A percentile compares a stretch with the other conserved stretches of the same genome.
Conservation (phyloP, 2,797 vertebrate genomes). For the Pseudotriccus pelzelni region DNA sequence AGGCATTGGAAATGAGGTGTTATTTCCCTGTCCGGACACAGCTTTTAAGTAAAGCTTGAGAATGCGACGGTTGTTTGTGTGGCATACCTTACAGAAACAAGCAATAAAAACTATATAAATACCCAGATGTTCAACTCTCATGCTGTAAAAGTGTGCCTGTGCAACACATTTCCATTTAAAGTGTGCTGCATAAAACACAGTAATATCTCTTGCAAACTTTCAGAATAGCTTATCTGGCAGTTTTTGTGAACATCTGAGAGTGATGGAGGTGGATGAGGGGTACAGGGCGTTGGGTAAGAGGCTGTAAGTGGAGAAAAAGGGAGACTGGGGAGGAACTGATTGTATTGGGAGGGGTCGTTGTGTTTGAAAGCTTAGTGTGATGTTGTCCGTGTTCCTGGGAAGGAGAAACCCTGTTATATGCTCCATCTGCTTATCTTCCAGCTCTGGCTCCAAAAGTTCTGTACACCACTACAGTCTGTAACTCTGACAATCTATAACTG, state of each 20-base stretch:
- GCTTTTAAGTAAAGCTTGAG: neutral
- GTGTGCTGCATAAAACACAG: neutral
- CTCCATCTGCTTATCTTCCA: neutral
- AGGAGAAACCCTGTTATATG: neutral
- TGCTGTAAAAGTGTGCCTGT: neutral
- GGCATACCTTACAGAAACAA: neutral
- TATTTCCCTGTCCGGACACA: neutral
- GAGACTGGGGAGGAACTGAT: neutral
- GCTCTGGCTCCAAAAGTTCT: neutral
- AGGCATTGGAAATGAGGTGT: neutral
- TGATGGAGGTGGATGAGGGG: fast-evolving
- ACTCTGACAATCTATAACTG: fast-evolving
- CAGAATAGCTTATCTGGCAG: neutral
- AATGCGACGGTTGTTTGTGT: neutral
- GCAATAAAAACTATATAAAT: neutral
- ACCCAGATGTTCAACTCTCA: neutral
- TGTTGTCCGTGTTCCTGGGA: fast-evolving
- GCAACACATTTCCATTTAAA: neutral
- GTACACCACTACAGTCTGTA: fast-evolving
- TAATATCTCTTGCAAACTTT: neutral
- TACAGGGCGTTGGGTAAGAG: neutral
- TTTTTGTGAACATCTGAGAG: neutral
- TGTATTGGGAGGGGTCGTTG: neutral
- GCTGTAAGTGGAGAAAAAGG: neutral
- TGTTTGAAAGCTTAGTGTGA: neutral